A percentile compares a stretch with the other conserved stretches of the same genome.
phyloP scores from a whole-genome alignment of 92 coral and sea anemone species.

The Paragorgia papillata region DNA sequence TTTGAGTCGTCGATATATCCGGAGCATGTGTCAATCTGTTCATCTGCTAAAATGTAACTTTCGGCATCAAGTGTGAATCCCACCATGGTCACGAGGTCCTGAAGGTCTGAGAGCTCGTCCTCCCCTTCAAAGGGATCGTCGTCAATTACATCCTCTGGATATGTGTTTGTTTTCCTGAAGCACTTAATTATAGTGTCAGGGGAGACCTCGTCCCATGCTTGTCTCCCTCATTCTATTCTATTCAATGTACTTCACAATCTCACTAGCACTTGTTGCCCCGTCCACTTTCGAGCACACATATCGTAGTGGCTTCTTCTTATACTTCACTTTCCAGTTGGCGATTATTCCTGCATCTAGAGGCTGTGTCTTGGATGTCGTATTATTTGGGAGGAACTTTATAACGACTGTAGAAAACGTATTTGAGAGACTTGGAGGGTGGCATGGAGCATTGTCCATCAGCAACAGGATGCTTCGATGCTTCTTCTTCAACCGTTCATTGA shows the following conservation, averaged over 20 bases:
- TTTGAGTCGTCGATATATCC: constrained; percentile 59
- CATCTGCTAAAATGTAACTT: constrained; percentile 50
- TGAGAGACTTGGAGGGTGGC: constrained; percentile 45
- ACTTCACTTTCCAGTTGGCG: constrained; percentile 65
- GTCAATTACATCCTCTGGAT: constrained; percentile 56
- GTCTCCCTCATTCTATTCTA: constrained; percentile 61
- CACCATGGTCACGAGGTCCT: constrained; percentile 63
- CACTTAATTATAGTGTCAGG: constrained; percentile 62
- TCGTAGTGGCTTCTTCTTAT: constrained; percentile 54
- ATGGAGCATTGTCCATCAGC: constrained; percentile 54
- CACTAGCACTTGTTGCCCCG: constrained; percentile 57
- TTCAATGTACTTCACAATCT: constrained; percentile 57
- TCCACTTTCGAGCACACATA: constrained; percentile 59
- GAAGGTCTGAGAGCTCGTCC: constrained; percentile 64
- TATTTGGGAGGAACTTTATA: constrained; percentile 58
- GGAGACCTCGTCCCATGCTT: constrained; percentile 67
- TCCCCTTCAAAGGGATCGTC: constrained; percentile 67
- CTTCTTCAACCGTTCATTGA: constrained; percentile 49
- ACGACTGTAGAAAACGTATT: constrained; percentile 52
- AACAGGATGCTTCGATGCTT: constrained; percentile 6
- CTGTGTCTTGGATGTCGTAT: constrained; percentile 59
- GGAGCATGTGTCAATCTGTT: constrained; percentile 55
- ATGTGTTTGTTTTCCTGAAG: constrained; percentile 58
- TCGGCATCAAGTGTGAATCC: constrained; percentile 61
- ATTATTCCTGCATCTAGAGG: constrained; percentile 66